These are phyloP conservation scores for Synaphobranchus kaupii DNA, from an alignment of 2,797 vertebrate genomes.

Conservation along the genomic window DNA sequence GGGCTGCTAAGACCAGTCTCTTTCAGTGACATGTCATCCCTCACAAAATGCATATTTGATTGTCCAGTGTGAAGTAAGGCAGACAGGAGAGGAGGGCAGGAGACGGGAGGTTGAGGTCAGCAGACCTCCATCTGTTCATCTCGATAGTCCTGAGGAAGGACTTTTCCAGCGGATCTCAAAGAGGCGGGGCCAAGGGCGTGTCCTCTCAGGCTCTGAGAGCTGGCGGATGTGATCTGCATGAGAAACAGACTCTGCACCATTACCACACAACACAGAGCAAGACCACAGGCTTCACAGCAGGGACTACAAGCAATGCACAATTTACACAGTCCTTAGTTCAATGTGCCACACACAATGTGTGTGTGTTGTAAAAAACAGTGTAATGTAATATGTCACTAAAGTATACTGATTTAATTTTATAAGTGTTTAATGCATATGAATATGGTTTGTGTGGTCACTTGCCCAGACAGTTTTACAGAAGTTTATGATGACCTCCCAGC, in stretches of 20 bases:
- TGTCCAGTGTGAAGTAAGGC: neutral
- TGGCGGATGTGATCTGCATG: conserved; percentile 82
- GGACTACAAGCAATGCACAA: neutral
- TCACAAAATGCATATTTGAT: neutral
- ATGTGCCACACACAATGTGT: no score
- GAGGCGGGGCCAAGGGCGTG: conserved; percentile 68
- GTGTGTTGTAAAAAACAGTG: no score
- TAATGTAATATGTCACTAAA: neutral
- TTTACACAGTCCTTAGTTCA: no score
- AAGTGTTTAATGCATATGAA: neutral
- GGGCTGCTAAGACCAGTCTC: neutral
- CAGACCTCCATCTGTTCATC: conserved; percentile 17
- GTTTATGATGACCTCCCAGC: neutral
- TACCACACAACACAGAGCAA: neutral
- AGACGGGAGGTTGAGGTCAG: conserved; percentile 1
- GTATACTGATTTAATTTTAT: neutral
- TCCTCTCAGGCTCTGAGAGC: conserved; percentile 86
- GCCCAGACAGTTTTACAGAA: neutral
- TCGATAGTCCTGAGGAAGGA: conserved; percentile 9
- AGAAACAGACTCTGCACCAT: conserved; percentile 18
- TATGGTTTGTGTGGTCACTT: neutral
- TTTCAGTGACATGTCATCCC: no score
- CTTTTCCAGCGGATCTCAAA: conserved; percentile 48
- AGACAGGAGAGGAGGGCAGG: neutral
- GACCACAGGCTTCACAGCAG: neutral